phyloP scores from a whole-genome alignment of 2,113 vertebrate genomes.

The Phycodurus eques region DNA sequence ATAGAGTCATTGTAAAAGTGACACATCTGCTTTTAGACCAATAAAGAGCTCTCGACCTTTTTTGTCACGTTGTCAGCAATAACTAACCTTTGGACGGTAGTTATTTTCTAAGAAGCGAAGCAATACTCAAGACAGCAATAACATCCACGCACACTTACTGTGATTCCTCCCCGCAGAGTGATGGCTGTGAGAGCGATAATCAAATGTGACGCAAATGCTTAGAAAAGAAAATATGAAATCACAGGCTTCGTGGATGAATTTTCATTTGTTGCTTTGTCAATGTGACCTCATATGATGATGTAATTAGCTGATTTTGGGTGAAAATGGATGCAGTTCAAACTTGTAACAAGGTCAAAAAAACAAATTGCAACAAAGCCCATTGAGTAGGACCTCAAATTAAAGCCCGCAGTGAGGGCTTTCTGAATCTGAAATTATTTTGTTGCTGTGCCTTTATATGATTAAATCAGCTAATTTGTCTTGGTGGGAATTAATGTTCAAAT shows the following conservation, averaged over 20 bases:
- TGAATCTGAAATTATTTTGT: not conserved
- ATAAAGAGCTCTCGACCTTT: not conserved
- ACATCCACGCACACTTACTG: conserved; percentile 55
- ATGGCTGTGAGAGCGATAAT: not conserved
- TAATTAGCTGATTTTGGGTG: not conserved
- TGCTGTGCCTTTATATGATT: not conserved
- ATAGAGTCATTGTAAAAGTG: not conserved
- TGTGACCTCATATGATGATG: not conserved
- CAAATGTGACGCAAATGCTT: not conserved
- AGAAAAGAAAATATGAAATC: not conserved
- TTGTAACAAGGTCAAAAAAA: not conserved
- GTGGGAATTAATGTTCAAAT: too few relatives aligned
- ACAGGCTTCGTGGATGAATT: not conserved
- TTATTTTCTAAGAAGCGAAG: conserved; percentile 64
- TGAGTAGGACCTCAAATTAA: not conserved
- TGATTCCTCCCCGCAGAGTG: conserved; percentile 44
- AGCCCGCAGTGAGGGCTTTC: not conserved
- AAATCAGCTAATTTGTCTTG: not conserved
- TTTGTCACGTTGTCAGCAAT: conserved; percentile 63
- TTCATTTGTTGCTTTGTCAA: not conserved
- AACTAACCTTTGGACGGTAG: conserved; percentile 55
- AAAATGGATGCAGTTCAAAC: not conserved
- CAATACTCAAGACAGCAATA: conserved; percentile 80
- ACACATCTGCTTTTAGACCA: not conserved
- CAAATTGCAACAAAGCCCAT: not conserved